phyloP scores from a whole-genome alignment of 1,140 invertebrate species.

The Lanistes nyassanus region DNA sequence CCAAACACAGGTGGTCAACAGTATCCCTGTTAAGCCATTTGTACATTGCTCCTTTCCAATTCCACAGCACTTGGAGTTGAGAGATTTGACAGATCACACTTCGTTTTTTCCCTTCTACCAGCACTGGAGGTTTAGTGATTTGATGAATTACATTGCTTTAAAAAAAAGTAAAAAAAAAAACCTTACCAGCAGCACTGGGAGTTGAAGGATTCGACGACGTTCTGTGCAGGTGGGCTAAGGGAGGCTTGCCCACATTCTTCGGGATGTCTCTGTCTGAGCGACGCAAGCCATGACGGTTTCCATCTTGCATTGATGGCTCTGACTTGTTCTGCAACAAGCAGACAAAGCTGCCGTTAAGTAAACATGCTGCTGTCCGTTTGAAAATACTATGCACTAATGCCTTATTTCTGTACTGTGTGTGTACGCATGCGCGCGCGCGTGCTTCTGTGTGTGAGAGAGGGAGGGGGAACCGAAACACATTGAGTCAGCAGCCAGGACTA shows the following conservation, averaged over 20 bases:
- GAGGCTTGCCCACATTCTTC: conserved; percentile 36
- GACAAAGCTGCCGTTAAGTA: background rate
- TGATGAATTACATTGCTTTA: no score
- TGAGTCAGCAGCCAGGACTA: background rate
- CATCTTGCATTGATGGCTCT: conserved; percentile 35
- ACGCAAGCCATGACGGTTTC: conserved; percentile 32
- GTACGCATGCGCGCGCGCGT: no score
- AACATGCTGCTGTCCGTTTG: background rate
- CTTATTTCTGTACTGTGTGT: background rate
- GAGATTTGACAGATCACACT: no score
- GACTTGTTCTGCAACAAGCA: conserved; percentile 46
- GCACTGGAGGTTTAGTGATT: no score
- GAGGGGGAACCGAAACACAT: background rate
- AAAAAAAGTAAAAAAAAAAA: no score
- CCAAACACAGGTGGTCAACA: no score
- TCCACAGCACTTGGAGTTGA: no score
- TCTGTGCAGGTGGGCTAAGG: conserved; percentile 40
- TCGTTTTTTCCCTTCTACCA: no score
- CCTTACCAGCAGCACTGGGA: conserved; percentile 49
- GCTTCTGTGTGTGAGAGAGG: no score
- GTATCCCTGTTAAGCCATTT: no score
- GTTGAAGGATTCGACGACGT: conserved; percentile 50
- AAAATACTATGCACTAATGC: no score
- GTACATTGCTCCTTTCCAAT: no score
- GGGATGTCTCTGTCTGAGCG: conserved; percentile 28